Conservation (phyloP, 2,888 invertebrate species). For the Hemistola chrysoprasaria region DNA sequence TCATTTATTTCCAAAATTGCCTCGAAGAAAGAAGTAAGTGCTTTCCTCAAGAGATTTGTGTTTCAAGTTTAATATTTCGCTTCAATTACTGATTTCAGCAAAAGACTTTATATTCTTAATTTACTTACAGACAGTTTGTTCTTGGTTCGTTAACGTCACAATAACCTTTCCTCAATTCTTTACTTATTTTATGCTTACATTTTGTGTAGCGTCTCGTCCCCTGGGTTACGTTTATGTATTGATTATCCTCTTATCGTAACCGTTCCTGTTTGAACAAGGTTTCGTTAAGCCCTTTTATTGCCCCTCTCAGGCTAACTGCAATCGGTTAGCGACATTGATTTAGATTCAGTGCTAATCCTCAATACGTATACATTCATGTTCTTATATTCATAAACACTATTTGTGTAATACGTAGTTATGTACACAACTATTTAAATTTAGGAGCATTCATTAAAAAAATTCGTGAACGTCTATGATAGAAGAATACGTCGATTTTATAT, state of each 20-base stretch:
- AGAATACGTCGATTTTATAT: too few relatives aligned
- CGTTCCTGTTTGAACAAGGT: constrained; percentile 55
- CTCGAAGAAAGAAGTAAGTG: constrained; percentile 38
- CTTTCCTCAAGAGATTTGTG: constrained; percentile 51
- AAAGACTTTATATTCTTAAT: too few relatives aligned
- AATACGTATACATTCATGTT: not conserved
- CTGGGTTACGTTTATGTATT: constrained; percentile 43
- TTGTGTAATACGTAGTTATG: too few relatives aligned
- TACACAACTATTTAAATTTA: too few relatives aligned
- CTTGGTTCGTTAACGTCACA: constrained; percentile 8
- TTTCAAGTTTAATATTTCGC: constrained; percentile 75
- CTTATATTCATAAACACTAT: too few relatives aligned
- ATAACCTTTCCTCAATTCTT: constrained; percentile 3
- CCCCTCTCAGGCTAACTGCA: constrained; percentile 42
- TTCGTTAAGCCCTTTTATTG: constrained; percentile 58
- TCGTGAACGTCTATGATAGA: too few relatives aligned
- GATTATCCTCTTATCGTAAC: constrained; percentile 59
- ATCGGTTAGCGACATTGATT: constrained; percentile 46
- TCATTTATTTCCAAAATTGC: constrained; percentile 44
- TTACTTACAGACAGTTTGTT: too few relatives aligned
- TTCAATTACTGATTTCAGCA: constrained; percentile 63
- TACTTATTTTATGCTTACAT: constrained; percentile 6
- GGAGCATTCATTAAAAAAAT: too few relatives aligned
- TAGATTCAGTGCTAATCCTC: constrained; percentile 23
- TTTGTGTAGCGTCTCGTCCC: constrained; percentile 17